A percentile compares a stretch with the other conserved stretches of the same genome.
Conservation (phyloP, 2,888 invertebrate species). For the Neoaliturus tenellus region DNA sequence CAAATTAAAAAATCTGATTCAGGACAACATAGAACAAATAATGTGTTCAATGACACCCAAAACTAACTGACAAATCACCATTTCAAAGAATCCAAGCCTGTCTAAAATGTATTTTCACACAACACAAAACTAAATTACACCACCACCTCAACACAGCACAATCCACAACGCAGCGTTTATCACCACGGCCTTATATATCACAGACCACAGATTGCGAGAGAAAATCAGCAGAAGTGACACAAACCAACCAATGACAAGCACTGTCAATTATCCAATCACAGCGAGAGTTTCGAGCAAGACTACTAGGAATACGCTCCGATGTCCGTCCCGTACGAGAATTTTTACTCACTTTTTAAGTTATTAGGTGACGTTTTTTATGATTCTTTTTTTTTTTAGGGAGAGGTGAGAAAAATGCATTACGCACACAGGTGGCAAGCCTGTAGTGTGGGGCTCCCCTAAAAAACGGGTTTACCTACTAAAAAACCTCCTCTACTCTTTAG, state of each 20-base stretch:
- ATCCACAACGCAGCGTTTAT: background rate
- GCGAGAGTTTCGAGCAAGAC: background rate
- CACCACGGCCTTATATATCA: too few relatives aligned
- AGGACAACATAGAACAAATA: constrained; percentile 26
- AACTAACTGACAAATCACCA: constrained; percentile 52
- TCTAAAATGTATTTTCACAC: background rate
- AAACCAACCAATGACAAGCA: background rate
- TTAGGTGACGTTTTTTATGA: too few relatives aligned
- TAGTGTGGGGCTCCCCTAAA: too few relatives aligned
- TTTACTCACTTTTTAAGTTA: too few relatives aligned
- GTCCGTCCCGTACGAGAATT: too few relatives aligned
- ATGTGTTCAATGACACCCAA: constrained; percentile 39
- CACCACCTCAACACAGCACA: background rate
- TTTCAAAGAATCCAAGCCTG: constrained; percentile 31
- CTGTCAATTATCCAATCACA: background rate
- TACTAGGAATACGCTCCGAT: background rate
- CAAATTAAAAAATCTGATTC: constrained; percentile 47
- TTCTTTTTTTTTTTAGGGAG: too few relatives aligned
- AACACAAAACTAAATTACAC: background rate
- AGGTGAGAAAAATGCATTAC: too few relatives aligned
- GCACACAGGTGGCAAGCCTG: too few relatives aligned
- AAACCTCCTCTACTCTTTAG: too few relatives aligned
- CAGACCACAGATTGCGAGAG: too few relatives aligned
- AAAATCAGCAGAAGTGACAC: background rate
- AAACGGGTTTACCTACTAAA: too few relatives aligned